These are phyloP conservation scores for Drosophila affinis DNA, from an alignment of 2,888 invertebrate genomes.

Conservation along the genomic window DNA sequence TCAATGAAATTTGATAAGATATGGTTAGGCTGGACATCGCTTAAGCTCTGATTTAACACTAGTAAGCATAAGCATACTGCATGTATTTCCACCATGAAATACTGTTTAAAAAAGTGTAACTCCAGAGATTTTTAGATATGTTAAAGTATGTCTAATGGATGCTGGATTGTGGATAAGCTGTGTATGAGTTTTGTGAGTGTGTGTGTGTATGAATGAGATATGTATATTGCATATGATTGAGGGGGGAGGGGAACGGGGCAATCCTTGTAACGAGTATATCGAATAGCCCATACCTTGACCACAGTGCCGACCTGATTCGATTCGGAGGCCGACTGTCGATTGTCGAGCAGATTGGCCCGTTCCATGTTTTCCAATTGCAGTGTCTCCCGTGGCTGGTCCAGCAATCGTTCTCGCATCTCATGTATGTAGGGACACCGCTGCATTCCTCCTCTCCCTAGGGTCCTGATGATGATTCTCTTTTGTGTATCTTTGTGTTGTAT, in stretches of 20 bases:
- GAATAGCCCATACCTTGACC: constrained; percentile 90
- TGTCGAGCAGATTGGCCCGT: constrained; percentile 84
- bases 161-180: constrained; percentile 7
- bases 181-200: constrained; percentile 10
- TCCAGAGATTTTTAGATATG: not conserved
- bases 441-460: constrained; percentile 79
- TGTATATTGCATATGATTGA: constrained; percentile 63
- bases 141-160: no score
- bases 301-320: constrained; percentile 93
- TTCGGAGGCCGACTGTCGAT: constrained; percentile 84
- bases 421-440: constrained; percentile 94
- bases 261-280: constrained; percentile 83
- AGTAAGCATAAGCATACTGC: no score
- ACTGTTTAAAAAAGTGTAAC: no score
- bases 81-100: no score
- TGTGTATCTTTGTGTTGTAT: not conserved
- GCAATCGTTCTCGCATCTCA: constrained; percentile 96
- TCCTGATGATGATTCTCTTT: not conserved
- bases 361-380: constrained; percentile 87
- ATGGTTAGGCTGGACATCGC: no score
- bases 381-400: constrained; percentile 88
- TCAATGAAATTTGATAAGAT: not conserved
- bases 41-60: no score
- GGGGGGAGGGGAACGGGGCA: constrained; percentile 10
- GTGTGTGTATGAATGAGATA: constrained; percentile 4